Evolutionary conservation across 1,140 invertebrate species (phyloP), one percentile per base, ranked within the genome.

Genomic region (Drosophila jambulina): DNA sequence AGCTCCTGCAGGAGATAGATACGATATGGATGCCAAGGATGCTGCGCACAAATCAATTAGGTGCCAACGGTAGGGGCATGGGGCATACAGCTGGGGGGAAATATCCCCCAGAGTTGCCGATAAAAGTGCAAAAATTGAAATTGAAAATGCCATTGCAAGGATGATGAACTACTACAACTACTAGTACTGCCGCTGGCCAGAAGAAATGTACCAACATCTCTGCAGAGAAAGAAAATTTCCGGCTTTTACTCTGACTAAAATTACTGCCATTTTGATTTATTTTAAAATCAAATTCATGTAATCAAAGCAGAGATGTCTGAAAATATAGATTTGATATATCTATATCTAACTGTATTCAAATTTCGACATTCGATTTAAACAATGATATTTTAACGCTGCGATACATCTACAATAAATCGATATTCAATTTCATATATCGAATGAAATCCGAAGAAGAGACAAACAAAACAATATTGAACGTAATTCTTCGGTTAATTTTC

Each of bases 21-120:
- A 23, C 21, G 23, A n/a, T 36, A 40, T 40, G 40, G 7, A 56
- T 54, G 32, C 34, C 29, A 53, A n/a, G 53, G 40, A 43, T 21
- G 38, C 48, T 51, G 48, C 25, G 32, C 43, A 56, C 58, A 83
- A 84, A 86, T 86, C 83, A 86, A 86, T 86, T 86, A 86, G 70
- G 65, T 58, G 34, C 32, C 53, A 25, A 10, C 21, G 23, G 10
- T 13, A 34, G 32, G 32, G 32, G 34, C 29, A 32, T 32, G 9
- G 2, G 4, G 4, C 32, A 34, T 3, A 4, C 10, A 34, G 32
- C 32, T 34, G 10, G 34, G 32, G 12, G 54, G 42, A 54, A 65
- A 56, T 36, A 12, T 19, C 17, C 48, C 25, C 43, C 32, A 36
- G 53, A 61, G 43, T 53, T 42, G 25, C 7, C 63, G 65, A 67